Evolutionary conservation across 2,888 invertebrate species (phyloP).

Genomic region (Idaea dimidiata): DNA sequence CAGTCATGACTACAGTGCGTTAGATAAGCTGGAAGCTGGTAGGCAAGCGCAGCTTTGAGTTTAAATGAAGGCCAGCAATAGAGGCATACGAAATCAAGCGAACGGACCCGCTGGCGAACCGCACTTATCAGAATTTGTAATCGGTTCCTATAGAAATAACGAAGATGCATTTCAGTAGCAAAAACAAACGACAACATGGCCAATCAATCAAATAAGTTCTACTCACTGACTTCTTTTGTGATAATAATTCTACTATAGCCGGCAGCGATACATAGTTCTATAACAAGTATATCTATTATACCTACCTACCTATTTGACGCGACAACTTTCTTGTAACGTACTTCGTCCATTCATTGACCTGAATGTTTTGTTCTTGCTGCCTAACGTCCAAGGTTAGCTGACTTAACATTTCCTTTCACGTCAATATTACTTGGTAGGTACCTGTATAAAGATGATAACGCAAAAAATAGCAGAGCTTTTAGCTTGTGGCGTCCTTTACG

Average conservation of each 20-base stretch:
- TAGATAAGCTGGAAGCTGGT: no score
- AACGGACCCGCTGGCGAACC: no score
- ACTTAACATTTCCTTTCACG: conserved; percentile 46
- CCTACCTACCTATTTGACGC: conserved; percentile 16
- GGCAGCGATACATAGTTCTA: conserved; percentile 1
- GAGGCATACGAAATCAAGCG: no score
- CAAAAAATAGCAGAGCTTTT: no score
- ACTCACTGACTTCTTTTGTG: not conserved
- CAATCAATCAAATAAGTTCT: not conserved
- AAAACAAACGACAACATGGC: not conserved
- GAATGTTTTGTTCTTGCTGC: conserved; percentile 49
- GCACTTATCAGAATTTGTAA: no score
- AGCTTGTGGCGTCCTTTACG: no score
- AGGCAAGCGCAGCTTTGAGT: no score
- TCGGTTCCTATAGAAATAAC: conserved; percentile 7
- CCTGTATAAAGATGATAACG: no score
- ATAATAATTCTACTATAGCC: not conserved
- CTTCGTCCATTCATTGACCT: conserved; percentile 50
- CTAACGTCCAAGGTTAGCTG: conserved; percentile 45
- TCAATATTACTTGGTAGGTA: conserved; percentile 17
- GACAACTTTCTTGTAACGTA: conserved; percentile 45
- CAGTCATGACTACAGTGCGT: no score
- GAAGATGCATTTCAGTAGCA: not conserved
- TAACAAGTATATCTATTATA: conserved; percentile 31
- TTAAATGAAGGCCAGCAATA: no score